Evolutionary conservation across 1,140 invertebrate genomes (phyloP).

Genomic region (Samia ricini): DNA sequence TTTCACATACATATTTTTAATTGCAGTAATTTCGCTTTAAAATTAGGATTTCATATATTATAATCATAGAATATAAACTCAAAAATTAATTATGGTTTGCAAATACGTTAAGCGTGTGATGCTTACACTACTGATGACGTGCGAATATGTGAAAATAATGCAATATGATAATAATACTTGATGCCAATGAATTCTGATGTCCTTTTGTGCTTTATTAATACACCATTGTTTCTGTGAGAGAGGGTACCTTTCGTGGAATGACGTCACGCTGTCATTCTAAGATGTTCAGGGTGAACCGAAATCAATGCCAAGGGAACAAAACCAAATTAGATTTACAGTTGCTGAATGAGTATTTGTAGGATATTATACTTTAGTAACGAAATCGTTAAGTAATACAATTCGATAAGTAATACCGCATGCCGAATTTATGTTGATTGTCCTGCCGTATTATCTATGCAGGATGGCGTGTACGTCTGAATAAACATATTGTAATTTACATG

Average conservation of each 20-base stretch:
- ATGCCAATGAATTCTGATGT: background rate
- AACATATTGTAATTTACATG: constrained; percentile 73
- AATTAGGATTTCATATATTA: too few relatives aligned
- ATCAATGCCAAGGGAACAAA: constrained; percentile 65
- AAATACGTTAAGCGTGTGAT: background rate
- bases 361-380: constrained; percentile 27
- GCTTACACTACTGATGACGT: background rate
- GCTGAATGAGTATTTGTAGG: constrained; percentile 14
- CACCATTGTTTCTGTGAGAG: constrained; percentile 19
- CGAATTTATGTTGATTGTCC: constrained; percentile 18
- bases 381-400: constrained; percentile 8
- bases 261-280: constrained; percentile 36
- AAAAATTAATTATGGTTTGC: background rate
- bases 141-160: background rate
- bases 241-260: background rate
- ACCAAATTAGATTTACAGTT: constrained; percentile 46
- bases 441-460: constrained; percentile 64
- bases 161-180: constrained; percentile 5
- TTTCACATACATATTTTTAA: too few relatives aligned
- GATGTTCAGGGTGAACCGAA: constrained; percentile 44
- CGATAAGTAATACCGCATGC: too few relatives aligned
- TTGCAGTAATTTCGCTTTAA: too few relatives aligned
- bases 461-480: constrained; percentile 66
- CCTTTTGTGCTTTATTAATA: constrained; percentile 18
- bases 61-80: too few relatives aligned